These are phyloP conservation scores for Allacma fusca DNA, from an alignment of 2,888 invertebrate genomes.

Conservation along the genomic window DNA sequence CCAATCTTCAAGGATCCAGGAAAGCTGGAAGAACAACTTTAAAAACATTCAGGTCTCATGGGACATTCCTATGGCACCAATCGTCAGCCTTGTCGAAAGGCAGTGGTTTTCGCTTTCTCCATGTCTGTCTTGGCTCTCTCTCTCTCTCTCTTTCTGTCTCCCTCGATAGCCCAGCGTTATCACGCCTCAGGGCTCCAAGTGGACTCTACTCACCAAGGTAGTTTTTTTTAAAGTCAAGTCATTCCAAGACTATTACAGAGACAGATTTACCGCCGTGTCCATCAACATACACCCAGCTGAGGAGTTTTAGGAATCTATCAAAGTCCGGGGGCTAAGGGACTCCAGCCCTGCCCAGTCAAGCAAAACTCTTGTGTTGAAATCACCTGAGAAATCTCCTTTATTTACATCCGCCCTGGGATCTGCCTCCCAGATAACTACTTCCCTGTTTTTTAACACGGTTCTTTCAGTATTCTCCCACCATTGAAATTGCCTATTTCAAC, in stretches of 20 bases:
- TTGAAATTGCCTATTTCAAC: too few species aligned
- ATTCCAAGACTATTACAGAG: slow-evolving; percentile 17
- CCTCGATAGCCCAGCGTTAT: not conserved
- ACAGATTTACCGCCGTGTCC: slow-evolving; percentile 20
- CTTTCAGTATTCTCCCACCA: too few species aligned
- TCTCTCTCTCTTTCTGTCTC: not conserved
- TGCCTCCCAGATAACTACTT: too few species aligned
- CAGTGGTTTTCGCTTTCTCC: slow-evolving; percentile 1
- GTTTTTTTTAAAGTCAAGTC: not conserved
- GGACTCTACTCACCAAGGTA: not conserved
- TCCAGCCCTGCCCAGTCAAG: not conserved
- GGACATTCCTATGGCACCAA: slow-evolving; percentile 30
- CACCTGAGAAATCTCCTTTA: not conserved
- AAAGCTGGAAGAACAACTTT: slow-evolving; percentile 17
- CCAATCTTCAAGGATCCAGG: not conserved
- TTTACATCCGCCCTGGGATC: not conserved
- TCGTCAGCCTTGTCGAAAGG: slow-evolving; percentile 20
- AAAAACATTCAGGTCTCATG: slow-evolving; percentile 35
- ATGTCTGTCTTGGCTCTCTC: not conserved
- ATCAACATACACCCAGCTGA: not conserved
- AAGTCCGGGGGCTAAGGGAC: not conserved
- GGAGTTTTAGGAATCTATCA: not conserved
- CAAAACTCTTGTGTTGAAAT: not conserved
- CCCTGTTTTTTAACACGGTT: too few species aligned
- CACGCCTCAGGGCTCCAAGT: not conserved